Percentiles rank a stretch among this genome's conserved stretches.
Conservation (phyloP, 2,797 vertebrate genomes). For the Choloepus didactylus region DNA sequence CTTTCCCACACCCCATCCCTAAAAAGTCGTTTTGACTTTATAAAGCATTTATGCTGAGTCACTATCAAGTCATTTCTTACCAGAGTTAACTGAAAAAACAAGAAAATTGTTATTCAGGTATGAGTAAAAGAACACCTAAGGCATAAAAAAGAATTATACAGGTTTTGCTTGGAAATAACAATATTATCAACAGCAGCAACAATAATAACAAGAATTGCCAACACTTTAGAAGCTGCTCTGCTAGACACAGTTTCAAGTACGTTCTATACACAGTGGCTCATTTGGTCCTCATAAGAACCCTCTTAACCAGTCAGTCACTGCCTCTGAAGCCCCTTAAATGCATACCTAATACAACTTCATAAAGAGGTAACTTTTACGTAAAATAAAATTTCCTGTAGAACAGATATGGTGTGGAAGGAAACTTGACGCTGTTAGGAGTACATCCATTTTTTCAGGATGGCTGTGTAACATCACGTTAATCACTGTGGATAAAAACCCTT, state of each 20-base stretch:
- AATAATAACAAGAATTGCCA: not conserved
- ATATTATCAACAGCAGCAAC: not conserved
- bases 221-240: not conserved
- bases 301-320: not conserved
- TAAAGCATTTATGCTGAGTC: not conserved
- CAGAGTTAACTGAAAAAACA: not conserved
- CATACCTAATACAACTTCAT: not conserved
- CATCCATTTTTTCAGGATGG: not conserved
- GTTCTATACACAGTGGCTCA: not conserved
- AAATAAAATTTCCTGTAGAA: not conserved
- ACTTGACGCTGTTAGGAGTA: not conserved
- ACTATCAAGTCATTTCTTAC: not conserved
- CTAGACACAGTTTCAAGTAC: not conserved
- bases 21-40: not conserved
- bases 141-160: not conserved
- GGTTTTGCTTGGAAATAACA: not conserved
- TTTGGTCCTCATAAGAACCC: not conserved
- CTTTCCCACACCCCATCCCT: not conserved
- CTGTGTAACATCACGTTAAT: not conserved
- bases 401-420: rapidly evolving
- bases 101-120: not conserved
- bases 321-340: not conserved
- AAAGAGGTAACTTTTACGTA: not conserved
- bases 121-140: not conserved
- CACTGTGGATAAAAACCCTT: not conserved